These are phyloP conservation scores for Manis javanica DNA, from an alignment of 2,797 vertebrate species.

Conservation along the genomic window DNA sequence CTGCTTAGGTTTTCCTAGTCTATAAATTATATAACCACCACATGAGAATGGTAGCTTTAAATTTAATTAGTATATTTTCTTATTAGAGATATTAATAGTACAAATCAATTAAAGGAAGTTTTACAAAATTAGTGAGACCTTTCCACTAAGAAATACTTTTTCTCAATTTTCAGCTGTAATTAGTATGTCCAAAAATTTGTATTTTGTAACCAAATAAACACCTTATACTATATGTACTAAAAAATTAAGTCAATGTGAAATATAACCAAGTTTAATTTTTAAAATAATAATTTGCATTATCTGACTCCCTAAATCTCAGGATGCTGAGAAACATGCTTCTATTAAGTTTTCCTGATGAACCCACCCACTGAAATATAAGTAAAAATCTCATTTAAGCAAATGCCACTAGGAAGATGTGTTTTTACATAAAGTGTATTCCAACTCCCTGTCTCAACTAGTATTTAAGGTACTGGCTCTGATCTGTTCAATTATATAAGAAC, in stretches of 20 bases:
- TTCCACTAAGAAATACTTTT: conserved; percentile 50
- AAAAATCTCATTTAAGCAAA: background rate
- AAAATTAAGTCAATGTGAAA: background rate
- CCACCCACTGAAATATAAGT: background rate
- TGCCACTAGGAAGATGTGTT: background rate
- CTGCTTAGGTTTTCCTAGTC: conserved; percentile 40
- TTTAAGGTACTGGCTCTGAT: background rate
- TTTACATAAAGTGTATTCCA: background rate
- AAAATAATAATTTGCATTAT: background rate
- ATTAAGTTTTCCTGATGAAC: background rate
- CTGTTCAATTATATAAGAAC: background rate
- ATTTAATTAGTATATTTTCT: conserved; percentile 37
- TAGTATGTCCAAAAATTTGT: conserved; percentile 8
- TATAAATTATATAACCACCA: background rate
- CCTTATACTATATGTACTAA: conserved; percentile 3
- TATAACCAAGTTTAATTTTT: background rate
- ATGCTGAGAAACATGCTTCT: background rate
- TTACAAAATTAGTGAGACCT: conserved; percentile 37
- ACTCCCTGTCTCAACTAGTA: background rate
- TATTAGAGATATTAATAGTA: background rate
- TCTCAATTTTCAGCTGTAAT: conserved; percentile 49
- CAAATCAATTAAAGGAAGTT: background rate
- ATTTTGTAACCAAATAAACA: conserved; percentile 34
- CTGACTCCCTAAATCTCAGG: background rate
- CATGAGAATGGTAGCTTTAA: conserved; percentile 22